Base-by-base conservation (phyloP, 2,797 vertebrate species). In the Knipowitschia caucasica region DNA sequence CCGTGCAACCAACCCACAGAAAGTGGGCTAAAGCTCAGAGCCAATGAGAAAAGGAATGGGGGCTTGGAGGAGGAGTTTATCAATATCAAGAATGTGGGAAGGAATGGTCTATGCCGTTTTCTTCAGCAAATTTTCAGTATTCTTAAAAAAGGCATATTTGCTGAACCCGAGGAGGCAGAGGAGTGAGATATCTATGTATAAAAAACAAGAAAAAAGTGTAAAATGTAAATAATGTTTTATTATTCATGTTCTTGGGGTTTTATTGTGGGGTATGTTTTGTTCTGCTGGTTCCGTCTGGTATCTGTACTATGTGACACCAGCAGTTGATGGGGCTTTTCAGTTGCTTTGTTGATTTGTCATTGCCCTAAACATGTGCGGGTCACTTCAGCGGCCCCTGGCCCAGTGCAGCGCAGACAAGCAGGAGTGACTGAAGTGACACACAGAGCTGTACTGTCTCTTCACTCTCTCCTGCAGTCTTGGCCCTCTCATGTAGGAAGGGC, bases 1-100 rank as follows among this genome's bases (percentile, higher is more conserved):
- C 77, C 91, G 94, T 31, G 94, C 94, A 78, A 95, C 93, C 89
- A 97, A 97, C 88, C 94, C 94, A 46, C 94, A 96, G 87, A 97
- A 97, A 88, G 93, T 97, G 87, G 94, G 94, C 81, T 96, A 94
- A 92, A 82, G 64, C 79, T 72, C 73, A 77, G 77, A 81, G 71
- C 78, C 60, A 70, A 80, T 77, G 62, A 77, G 73, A 70, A 86
- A 85, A 74, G 71, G 64, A 80, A 72, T 70, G 83, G 82, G 80
- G 85, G 82, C 72, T 82, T 70, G 79, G 86, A 82, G 83, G 85
- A 86, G 84, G 82, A 83, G 77, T 80, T 55, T 76, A 70, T 77
- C 74, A 74, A 75, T 83, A 79, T 76, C 77, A 82, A 78, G 80
- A 86, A 86, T 83, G 82, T 85, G 58, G 60, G 86, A 85, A 77